phyloP scores from a whole-genome alignment of 1,140 invertebrate genomes.

The Coelopa frigida region DNA sequence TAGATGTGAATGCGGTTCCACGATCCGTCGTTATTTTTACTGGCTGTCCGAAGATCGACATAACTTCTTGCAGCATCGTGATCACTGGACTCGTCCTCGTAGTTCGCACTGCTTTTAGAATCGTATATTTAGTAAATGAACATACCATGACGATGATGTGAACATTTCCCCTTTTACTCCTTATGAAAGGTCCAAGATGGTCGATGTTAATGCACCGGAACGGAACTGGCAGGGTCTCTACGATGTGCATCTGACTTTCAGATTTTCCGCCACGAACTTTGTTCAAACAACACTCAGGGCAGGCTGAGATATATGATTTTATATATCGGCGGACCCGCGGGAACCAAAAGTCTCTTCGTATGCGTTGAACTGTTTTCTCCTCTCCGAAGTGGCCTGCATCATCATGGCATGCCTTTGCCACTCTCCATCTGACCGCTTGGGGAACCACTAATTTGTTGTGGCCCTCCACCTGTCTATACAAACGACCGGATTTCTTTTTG shows the following conservation, averaged over 20 bases:
- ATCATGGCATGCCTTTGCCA: conserved; percentile 5
- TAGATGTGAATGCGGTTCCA: conserved; percentile 28
- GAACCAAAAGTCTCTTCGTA: conserved; percentile 22
- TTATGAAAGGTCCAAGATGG: conserved; percentile 22
- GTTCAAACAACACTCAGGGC: conserved; percentile 16
- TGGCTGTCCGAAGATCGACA: neutral
- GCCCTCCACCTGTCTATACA: neutral
- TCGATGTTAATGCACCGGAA: conserved; percentile 18
- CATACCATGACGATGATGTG: conserved; percentile 21
- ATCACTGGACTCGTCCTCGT: conserved; percentile 15
- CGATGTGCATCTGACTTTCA: neutral
- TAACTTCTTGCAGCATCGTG: neutral
- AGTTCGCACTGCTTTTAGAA: conserved; percentile 18
- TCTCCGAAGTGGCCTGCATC: conserved; percentile 6
- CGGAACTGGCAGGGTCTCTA: conserved; percentile 6
- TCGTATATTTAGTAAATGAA: conserved; percentile 20
- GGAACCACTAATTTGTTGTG: conserved; percentile 3
- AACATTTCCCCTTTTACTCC: conserved; percentile 16
- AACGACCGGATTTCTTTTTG: neutral
- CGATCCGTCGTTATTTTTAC: conserved; percentile 36
- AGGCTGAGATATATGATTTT: conserved; percentile 23
- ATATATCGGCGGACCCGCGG: conserved; percentile 19
- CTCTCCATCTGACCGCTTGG: conserved; percentile 5
- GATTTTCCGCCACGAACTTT: conserved; percentile 4
- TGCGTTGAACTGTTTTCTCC: conserved; percentile 12